These are phyloP conservation scores for Phocoena phocoena DNA, from an alignment of 2,113 vertebrate species.

Conservation along the genomic window DNA sequence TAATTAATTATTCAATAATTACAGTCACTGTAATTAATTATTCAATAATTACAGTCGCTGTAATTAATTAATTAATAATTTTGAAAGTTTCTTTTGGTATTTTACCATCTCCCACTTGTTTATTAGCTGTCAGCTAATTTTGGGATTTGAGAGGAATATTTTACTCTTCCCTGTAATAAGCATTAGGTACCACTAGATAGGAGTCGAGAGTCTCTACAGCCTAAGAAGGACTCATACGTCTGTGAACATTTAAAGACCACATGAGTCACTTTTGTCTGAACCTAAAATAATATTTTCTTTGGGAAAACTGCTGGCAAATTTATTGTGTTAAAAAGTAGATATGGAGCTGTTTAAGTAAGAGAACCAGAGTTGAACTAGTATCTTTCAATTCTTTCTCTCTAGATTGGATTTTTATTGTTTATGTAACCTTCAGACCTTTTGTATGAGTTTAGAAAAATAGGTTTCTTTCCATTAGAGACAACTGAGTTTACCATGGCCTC, in stretches of 20 bases:
- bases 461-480: not conserved
- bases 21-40: too few species aligned
- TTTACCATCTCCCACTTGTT: not conserved
- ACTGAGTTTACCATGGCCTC: not conserved
- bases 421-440: not conserved
- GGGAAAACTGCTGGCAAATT: not conserved
- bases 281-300: conserved; percentile 48
- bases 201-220: not conserved
- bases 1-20: too few species aligned
- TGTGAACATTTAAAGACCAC: not conserved
- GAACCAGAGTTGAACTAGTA: conserved; percentile 3
- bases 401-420: conserved; percentile 41
- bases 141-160: not conserved
- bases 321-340: conserved; percentile 31
- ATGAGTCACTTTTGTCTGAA: not conserved
- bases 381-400: not conserved
- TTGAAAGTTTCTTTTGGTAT: not conserved
- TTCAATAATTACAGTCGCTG: too few species aligned
- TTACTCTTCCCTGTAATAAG: conserved; percentile 21
- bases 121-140: not conserved
- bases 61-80: not conserved
- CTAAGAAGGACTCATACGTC: not conserved
- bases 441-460: not conserved
- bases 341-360: not conserved
- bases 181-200: not conserved